phyloP scores from a whole-genome alignment of 2,888 invertebrate species.

The Sceliomorpha sp. region DNA sequence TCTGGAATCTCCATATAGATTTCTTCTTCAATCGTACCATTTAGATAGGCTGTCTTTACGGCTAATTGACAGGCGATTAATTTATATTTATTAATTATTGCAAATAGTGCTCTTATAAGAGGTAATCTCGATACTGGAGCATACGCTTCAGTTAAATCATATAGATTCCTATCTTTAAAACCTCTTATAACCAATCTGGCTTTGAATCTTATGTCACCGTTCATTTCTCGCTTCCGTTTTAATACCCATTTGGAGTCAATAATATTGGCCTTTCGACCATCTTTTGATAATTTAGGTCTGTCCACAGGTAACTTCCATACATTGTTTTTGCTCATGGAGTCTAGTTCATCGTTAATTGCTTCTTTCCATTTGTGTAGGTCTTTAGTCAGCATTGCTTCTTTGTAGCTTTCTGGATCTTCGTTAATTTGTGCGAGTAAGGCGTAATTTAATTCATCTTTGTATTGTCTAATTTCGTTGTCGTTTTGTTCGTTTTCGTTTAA shows the following conservation, averaged over 20 bases:
- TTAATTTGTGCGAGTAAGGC: too few relatives aligned
- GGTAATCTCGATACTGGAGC: constrained; percentile 45
- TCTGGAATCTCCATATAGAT: constrained; percentile 23
- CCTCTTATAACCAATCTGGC: constrained; percentile 48
- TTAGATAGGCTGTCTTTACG: constrained; percentile 14
- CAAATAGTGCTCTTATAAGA: constrained; percentile 25
- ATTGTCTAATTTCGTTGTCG: neutral
- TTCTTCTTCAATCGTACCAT: constrained; percentile 12
- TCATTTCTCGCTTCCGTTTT: constrained; percentile 39
- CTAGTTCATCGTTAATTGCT: constrained; percentile 34
- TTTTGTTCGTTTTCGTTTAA: neutral
- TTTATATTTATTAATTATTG: constrained; percentile 28
- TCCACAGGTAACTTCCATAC: constrained; percentile 3
- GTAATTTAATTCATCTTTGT: too few relatives aligned
- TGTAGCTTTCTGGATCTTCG: constrained; percentile 7
- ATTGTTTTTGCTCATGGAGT: constrained; percentile 21
- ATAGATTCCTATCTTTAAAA: constrained; percentile 44
- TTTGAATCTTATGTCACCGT: constrained; percentile 30
- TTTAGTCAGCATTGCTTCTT: constrained; percentile 23
- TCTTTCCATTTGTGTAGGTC: constrained; percentile 28
- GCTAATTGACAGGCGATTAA: constrained; percentile 11
- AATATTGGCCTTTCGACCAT: constrained; percentile 25
- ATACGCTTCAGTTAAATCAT: constrained; percentile 42
- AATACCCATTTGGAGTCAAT: constrained; percentile 54
- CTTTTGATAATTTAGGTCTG: neutral